Conservation (phyloP, 2,797 vertebrate species). For the Clarias laeviceps region DNA sequence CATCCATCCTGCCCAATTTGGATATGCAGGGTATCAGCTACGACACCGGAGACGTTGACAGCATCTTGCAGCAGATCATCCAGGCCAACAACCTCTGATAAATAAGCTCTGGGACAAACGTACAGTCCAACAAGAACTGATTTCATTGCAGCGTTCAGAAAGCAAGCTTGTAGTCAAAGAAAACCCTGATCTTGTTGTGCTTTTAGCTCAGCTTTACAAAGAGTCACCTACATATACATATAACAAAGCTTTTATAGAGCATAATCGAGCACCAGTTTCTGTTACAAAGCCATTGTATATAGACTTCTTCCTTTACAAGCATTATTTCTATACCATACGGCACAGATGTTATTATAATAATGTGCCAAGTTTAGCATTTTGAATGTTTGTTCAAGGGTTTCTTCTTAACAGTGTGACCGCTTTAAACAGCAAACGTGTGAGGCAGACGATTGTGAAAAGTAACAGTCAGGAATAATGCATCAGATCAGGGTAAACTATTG, state of each 20-base stretch:
- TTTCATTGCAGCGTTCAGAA: background rate
- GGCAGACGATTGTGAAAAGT: background rate
- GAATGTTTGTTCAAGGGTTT: background rate
- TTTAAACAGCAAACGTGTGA: background rate
- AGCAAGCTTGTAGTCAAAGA: background rate
- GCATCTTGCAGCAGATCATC: slow-evolving; percentile 82
- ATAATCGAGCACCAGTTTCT: background rate
- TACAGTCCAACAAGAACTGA: background rate
- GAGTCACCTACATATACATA: background rate
- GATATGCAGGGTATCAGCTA: slow-evolving; percentile 79
- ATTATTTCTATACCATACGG: background rate
- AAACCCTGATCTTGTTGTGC: slow-evolving; percentile 2
- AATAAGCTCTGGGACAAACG: background rate
- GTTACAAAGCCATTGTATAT: background rate
- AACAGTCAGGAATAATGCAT: background rate
- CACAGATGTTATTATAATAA: background rate
- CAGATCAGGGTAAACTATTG: background rate
- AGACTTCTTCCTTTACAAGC: background rate
- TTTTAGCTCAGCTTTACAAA: background rate
- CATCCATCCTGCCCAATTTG: slow-evolving; percentile 76
- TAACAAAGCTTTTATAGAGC: background rate
- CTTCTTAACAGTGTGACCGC: background rate
- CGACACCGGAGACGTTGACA: slow-evolving; percentile 77
- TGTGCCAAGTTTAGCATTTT: background rate
- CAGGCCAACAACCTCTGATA: slow-evolving; percentile 72